Evolutionary conservation across 2,888 invertebrate species (phyloP).

Genomic region (Nowickia ferox): DNA sequence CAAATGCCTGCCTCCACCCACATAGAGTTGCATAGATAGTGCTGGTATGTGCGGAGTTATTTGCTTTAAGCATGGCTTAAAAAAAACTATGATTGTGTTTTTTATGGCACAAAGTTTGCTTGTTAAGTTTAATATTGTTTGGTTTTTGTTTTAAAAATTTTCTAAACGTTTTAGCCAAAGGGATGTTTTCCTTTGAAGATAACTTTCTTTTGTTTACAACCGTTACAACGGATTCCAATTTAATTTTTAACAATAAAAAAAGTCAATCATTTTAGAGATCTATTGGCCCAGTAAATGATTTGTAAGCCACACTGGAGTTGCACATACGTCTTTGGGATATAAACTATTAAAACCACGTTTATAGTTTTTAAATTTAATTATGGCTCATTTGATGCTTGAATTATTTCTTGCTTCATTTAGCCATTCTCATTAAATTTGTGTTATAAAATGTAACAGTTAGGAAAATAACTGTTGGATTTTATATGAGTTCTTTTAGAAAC

Average conservation of each 20-base stretch:
- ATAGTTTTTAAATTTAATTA: no score
- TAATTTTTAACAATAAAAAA: conserved; percentile 6
- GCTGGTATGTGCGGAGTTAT: not conserved
- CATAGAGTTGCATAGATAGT: conserved; percentile 17
- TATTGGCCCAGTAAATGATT: conserved; percentile 22
- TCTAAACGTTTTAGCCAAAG: conserved; percentile 57
- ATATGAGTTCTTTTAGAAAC: no score
- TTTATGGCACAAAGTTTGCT: not conserved
- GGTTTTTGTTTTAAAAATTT: conserved; percentile 19
- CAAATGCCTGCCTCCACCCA: conserved; percentile 63
- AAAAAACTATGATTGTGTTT: not conserved
- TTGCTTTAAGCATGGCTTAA: conserved; percentile 48
- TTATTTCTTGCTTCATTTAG: no score
- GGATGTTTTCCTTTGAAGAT: conserved; percentile 50
- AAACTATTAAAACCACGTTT: not conserved
- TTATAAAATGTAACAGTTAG: no score
- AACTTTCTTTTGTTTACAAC: conserved; percentile 61
- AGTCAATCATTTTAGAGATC: not conserved
- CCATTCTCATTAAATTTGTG: no score
- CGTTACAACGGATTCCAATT: conserved; percentile 32
- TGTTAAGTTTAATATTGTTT: conserved; percentile 15
- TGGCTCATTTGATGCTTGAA: no score
- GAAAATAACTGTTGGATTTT: no score
- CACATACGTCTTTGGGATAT: not conserved
- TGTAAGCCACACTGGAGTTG: not conserved